These are phyloP conservation scores for Wasmannia auropunctata DNA, from an alignment of 1,140 invertebrate genomes.

Conservation along the genomic window DNA sequence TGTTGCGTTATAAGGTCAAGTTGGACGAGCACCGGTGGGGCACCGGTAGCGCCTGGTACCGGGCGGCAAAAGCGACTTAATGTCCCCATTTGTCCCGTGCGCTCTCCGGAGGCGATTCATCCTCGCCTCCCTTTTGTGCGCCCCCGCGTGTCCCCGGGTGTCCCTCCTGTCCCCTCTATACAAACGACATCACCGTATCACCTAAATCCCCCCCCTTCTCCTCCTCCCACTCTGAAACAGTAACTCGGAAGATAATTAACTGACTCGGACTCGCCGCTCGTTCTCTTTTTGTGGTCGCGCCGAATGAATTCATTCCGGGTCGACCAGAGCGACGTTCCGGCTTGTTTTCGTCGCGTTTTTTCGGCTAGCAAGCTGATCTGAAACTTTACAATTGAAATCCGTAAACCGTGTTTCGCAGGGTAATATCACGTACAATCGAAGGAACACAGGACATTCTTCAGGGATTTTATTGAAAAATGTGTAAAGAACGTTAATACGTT, in stretches of 20 bases:
- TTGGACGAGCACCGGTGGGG: slow-evolving; percentile 34
- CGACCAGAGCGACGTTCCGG: background rate
- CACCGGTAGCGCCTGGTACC: slow-evolving; percentile 68
- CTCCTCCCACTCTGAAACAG: slow-evolving; percentile 57
- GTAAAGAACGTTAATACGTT: too few relatives aligned
- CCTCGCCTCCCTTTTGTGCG: slow-evolving; percentile 72
- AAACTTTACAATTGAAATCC: background rate
- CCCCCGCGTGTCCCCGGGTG: slow-evolving; percentile 42
- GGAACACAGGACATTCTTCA: background rate
- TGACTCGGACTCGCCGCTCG: slow-evolving; percentile 62
- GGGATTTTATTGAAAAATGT: background rate
- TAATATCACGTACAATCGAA: background rate
- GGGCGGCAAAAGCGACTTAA: slow-evolving; percentile 76
- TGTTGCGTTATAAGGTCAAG: slow-evolving; percentile 24
- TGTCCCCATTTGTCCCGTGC: slow-evolving; percentile 77
- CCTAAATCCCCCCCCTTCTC: slow-evolving; percentile 40
- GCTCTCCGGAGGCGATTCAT: slow-evolving; percentile 78
- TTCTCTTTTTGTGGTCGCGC: slow-evolving; percentile 50
- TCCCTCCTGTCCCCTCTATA: slow-evolving; percentile 36
- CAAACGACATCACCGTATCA: slow-evolving; percentile 72
- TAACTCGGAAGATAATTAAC: slow-evolving; percentile 74
- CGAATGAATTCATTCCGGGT: slow-evolving; percentile 62
- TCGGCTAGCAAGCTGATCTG: background rate
- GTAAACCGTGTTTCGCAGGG: too few relatives aligned
- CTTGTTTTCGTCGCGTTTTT: slow-evolving; percentile 32